These are phyloP conservation scores for Phoxinus phoxinus DNA, from an alignment of 2,113 vertebrate genomes.

Conservation along the genomic window DNA sequence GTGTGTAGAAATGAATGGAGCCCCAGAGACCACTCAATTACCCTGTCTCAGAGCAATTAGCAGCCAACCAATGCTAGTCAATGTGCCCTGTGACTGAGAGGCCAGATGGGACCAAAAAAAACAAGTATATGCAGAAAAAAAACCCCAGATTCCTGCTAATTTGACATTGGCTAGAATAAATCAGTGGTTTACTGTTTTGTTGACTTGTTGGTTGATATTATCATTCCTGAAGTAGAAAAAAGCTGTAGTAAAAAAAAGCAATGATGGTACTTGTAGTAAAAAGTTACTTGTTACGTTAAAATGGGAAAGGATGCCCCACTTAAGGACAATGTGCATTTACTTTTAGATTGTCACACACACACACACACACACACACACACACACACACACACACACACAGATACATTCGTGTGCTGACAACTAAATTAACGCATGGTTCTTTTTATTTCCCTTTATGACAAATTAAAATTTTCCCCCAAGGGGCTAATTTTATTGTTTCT, in stretches of 20 bases:
- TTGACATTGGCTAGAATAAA: background rate
- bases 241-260: background rate
- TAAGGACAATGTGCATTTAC: background rate
- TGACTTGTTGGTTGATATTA: background rate
- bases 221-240: background rate
- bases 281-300: background rate
- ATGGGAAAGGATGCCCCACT: background rate
- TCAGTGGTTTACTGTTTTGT: background rate
- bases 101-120: conserved; percentile 11
- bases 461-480: background rate
- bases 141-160: background rate
- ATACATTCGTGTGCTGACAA: background rate
- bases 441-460: too few relatives aligned
- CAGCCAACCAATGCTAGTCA: conserved; percentile 64
- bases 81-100: conserved; percentile 56
- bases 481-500: background rate
- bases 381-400: too few relatives aligned
- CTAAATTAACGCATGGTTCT: background rate
- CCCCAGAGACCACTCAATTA: conserved; percentile 76
- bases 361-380: too few relatives aligned
- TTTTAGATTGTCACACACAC: background rate
- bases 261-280: background rate
- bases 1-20: conserved; percentile 67
- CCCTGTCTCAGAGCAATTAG: conserved; percentile 74
- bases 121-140: background rate